Evolutionary conservation across 1,140 invertebrate species (phyloP), one percentile per base, ranked within the genome.

Genomic region (Hydropsyche tenuis): DNA sequence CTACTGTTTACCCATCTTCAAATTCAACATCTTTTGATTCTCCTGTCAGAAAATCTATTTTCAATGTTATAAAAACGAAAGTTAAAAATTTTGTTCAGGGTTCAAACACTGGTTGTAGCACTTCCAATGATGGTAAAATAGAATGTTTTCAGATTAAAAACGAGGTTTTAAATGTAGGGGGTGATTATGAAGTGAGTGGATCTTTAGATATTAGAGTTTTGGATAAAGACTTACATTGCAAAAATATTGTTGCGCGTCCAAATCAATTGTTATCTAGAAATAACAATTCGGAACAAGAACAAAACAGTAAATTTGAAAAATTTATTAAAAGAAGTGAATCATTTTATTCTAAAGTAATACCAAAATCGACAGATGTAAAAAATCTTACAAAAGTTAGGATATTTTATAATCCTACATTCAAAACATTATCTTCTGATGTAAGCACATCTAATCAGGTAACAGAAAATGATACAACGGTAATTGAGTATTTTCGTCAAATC

Each of bases 371-470:
- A 16, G 46, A 56, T n/a, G 42, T 73, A 9, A 82, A 82, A 73
- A 80, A 80, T 0, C 81, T 83, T 56, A 86, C 85, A 0, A 84
- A 86, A 72, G 82, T 86, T 42, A 78, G 83, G 27, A 86, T 86
- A 4, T 81, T 85, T 51, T 86, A 86, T 46, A 86, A 86, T 71
- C 85, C 85, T 0, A 84, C 84, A 0, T 85, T 86, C 63, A 79
- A 73, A 51, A 43, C 73, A 23, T 14, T 69, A 18, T n/a, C n/a
- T 1, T 12, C 46, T 7, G 46, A 16, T 18, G 18, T 37, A 4
- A 37, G 9, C 9, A 9, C 30, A 4, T 4, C 9, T 37, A 9
- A 37, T 37, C 3, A 4, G 3, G 3, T 37, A 18, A 1, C 48
- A 53, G 48, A 53, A 53, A 53, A 20, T 53, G 20, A 18, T 20